phyloP scores from a whole-genome alignment of 2,888 invertebrate species.

The Trichopria drosophilae region DNA sequence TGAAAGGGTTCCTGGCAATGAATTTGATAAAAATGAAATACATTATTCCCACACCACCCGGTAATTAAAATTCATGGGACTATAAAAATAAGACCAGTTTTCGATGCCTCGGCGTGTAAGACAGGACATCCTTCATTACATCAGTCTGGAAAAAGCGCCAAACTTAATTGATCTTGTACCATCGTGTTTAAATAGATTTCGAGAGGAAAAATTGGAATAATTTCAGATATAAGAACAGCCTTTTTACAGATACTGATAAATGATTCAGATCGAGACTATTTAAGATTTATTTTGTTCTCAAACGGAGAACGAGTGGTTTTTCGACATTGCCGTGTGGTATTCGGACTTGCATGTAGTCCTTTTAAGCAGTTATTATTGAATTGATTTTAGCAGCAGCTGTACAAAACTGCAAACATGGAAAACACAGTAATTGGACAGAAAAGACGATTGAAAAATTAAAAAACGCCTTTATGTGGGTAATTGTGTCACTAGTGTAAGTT shows the following conservation, averaged over 20 bases:
- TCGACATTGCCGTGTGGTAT: constrained; percentile 21
- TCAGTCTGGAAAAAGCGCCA: constrained; percentile 25
- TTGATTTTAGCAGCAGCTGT: constrained; percentile 27
- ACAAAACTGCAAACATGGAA: not conserved
- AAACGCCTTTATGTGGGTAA: not conserved
- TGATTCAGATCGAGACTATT: constrained; percentile 29
- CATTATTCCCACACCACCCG: constrained; percentile 28
- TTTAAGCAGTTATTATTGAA: constrained; percentile 32
- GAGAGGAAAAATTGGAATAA: constrained; percentile 27
- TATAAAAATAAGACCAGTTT: constrained; percentile 32
- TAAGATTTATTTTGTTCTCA: constrained; percentile 38
- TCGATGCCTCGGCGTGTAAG: constrained; percentile 37
- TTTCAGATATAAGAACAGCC: constrained; percentile 32
- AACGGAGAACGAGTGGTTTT: constrained; percentile 11
- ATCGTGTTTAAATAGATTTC: constrained; percentile 27
- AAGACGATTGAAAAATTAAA: not conserved
- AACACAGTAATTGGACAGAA: not conserved
- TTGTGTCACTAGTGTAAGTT: no score
- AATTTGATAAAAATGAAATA: constrained; percentile 17
- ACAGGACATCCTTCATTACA: constrained; percentile 35
- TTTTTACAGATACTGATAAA: constrained; percentile 32
- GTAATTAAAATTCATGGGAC: constrained; percentile 22
- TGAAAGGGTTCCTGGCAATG: constrained; percentile 28
- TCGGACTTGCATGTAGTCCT: constrained; percentile 33
- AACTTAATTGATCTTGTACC: constrained; percentile 34